Conservation (phyloP, 1,140 invertebrate species). For the Sitophilus oryzae region DNA sequence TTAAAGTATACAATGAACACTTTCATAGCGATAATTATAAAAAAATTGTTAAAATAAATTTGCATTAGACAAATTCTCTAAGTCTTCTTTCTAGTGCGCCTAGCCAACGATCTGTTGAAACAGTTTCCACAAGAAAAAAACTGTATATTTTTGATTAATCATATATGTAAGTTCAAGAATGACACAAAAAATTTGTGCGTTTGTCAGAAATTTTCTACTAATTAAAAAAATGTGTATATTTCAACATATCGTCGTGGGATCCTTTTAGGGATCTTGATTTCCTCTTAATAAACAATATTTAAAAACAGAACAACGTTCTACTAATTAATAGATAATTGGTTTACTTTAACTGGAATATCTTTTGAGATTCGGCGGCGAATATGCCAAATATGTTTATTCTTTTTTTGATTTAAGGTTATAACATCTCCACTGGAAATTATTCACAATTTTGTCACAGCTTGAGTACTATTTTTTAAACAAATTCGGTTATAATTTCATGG, state of each 20-base stretch:
- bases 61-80: constrained; percentile 18
- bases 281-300: constrained; percentile 45
- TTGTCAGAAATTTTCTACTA: too few species aligned
- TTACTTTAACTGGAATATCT: constrained; percentile 33
- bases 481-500: too few species aligned
- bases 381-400: constrained; percentile 34
- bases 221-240: too few species aligned
- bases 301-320: constrained; percentile 44
- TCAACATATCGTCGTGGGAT: too few species aligned
- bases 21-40: constrained; percentile 29
- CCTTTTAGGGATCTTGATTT: too few species aligned
- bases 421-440: constrained; percentile 9
- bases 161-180: too few species aligned
- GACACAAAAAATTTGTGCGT: too few species aligned
- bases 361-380: constrained; percentile 12
- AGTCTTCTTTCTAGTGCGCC: constrained; percentile 31
- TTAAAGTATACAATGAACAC: constrained; percentile 39
- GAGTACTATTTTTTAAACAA: too few species aligned
- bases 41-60: constrained; percentile 16
- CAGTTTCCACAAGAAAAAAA: too few species aligned
- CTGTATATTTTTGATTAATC: too few species aligned
- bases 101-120: constrained; percentile 18
- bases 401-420: constrained; percentile 31
- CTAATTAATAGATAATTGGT: constrained; percentile 31
- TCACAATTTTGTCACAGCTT: too few species aligned